phyloP scores from a whole-genome alignment of 2,888 invertebrate species.

The Trissolcus japonicus region DNA sequence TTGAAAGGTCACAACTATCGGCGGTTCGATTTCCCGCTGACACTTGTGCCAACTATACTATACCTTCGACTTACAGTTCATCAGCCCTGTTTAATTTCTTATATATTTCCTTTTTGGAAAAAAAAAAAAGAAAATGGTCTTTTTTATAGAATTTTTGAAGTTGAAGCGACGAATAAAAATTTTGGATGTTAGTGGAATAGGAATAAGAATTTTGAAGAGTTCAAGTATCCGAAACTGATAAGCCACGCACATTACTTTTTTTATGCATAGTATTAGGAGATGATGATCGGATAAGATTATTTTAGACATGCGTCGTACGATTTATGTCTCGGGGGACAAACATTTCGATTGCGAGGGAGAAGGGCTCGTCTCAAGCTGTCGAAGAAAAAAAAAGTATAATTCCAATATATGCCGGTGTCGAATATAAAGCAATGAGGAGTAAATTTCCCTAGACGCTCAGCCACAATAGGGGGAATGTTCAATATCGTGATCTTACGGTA shows the following conservation, averaged over 20 bases:
- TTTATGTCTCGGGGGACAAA: slow-evolving; percentile 57
- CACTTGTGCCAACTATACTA: slow-evolving; percentile 8
- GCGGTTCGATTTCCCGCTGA: slow-evolving; percentile 50
- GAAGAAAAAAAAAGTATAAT: slow-evolving; percentile 52
- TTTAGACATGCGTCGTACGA: slow-evolving; percentile 46
- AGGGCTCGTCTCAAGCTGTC: slow-evolving; percentile 35
- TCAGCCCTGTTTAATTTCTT: slow-evolving; percentile 36
- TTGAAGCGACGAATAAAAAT: slow-evolving; percentile 6
- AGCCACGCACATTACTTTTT: slow-evolving; percentile 17
- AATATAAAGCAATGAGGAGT: slow-evolving; percentile 53
- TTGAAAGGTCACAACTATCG: slow-evolving; percentile 60
- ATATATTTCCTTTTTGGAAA: slow-evolving; percentile 3
- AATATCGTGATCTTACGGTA: slow-evolving; percentile 42
- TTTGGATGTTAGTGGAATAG: not conserved
- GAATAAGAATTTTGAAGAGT: not conserved
- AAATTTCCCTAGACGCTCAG: slow-evolving; percentile 51
- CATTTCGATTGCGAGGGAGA: slow-evolving; percentile 52
- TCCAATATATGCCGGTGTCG: slow-evolving; percentile 52
- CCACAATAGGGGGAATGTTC: slow-evolving; percentile 46
- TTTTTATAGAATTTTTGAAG: too few relatives aligned
- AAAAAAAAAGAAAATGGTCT: too few relatives aligned
- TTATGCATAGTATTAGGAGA: slow-evolving; percentile 46
- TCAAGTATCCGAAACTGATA: not conserved
- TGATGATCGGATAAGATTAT: slow-evolving; percentile 51
- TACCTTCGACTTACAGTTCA: slow-evolving; percentile 28